Evolutionary conservation across 1,140 invertebrate species (phyloP).

Genomic region (Yoshiicerus persimilis): DNA sequence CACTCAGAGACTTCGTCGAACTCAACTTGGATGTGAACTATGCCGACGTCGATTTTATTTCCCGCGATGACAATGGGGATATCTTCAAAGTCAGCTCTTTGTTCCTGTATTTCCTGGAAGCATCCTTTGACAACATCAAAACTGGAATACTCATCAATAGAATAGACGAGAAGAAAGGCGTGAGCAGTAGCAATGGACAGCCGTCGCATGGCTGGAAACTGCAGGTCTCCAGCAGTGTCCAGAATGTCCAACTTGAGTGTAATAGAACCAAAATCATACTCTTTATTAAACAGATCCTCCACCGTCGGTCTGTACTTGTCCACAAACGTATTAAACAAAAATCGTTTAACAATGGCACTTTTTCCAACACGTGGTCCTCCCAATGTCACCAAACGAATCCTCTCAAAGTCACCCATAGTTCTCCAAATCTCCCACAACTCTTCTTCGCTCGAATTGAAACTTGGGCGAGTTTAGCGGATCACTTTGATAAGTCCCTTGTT

Average conservation of each 20-base stretch:
- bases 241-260: constrained; percentile 83
- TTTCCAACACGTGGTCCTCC: constrained; percentile 83
- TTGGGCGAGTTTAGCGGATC: too few species aligned
- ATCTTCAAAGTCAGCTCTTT: constrained; percentile 56
- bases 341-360: constrained; percentile 80
- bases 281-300: constrained; percentile 83
- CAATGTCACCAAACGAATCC: constrained; percentile 79
- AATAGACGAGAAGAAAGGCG: constrained; percentile 86
- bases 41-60: constrained; percentile 40
- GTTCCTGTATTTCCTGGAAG: constrained; percentile 58
- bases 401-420: constrained; percentile 75
- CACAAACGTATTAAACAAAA: constrained; percentile 80
- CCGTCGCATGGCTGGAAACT: constrained; percentile 70
- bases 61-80: constrained; percentile 41
- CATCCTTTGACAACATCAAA: constrained; percentile 28
- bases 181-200: constrained; percentile 85
- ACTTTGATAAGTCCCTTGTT: too few species aligned
- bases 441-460: too few species aligned
- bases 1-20: constrained; percentile 78
- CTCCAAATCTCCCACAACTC: too few species aligned
- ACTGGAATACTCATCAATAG: constrained; percentile 67
- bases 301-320: constrained; percentile 85
- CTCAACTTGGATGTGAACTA: constrained; percentile 59
- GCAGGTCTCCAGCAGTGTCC: constrained; percentile 76
- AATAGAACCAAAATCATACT: constrained; percentile 75